Base-by-base conservation (phyloP, 2,797 vertebrate genomes). In the Arremon aurantiirostris region DNA sequence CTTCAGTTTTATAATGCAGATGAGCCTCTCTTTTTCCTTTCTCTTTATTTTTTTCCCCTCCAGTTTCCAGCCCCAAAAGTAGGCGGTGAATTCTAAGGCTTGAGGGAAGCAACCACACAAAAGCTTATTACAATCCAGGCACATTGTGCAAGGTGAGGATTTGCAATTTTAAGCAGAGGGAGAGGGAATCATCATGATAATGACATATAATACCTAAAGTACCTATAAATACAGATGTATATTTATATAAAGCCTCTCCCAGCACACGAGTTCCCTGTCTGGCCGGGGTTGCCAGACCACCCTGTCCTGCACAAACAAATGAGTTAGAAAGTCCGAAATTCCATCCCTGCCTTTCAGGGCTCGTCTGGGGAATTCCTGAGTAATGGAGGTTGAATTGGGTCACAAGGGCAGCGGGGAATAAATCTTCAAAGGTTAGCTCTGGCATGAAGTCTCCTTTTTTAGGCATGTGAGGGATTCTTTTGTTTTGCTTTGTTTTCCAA, bases 301-400 rank as follows among this genome's bases (percentile, higher is more conserved):
- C 98, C 98, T 90, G 94, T 97, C 97, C 98, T 98, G 97, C 97
- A 98, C 98, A 98, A 98, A 98, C 98, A 98, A 98, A 98, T 98
- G 98, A 97, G 94, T 98, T 98, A 98, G 98, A 98, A 97, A 97
- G 98, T 97, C 97, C 97, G 96, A 97, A 98, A 98, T 98, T 98
- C 97, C 96, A 97, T 96, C 97, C 47, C 90, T 97, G 97, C 96
- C 96, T 96, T 97, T 98, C 97, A 94, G 97, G 97, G 96, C 98
- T 98, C 96, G 89, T 96, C 92, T 95, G 97, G 98, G 97, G 98
- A 98, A 98, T 98, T 98, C 98, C 98, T 98, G 96, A 98, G 98
- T 98, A 98, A 98, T 98, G 97, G 98, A 98, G 98, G 98, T 98
- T 97, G 97, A 94, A 84, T 78, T 92, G 98, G 98, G 97, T 98